Evolutionary conservation across 1,140 invertebrate species (phyloP).

Genomic region (Rhopalosiphum padi): DNA sequence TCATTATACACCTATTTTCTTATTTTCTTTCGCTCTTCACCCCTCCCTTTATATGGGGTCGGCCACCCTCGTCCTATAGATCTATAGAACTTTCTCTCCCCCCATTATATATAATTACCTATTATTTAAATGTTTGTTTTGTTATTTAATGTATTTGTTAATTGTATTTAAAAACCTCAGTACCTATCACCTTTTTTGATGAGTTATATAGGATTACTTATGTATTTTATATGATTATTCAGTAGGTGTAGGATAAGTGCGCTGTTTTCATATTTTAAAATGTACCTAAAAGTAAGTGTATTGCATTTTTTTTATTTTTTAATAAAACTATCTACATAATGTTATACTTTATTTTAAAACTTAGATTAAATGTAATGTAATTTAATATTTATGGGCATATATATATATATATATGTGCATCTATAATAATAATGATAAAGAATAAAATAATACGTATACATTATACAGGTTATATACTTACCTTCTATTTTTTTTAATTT

Average conservation of each 20-base stretch:
- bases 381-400: background rate
- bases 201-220: background rate
- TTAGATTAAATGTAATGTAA: background rate
- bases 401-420: no score
- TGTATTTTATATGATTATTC: background rate
- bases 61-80: background rate
- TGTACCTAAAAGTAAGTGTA: background rate
- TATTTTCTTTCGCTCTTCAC: background rate
- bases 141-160: conserved; percentile 34
- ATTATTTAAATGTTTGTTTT: conserved; percentile 31
- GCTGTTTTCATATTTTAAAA: background rate
- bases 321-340: background rate
- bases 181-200: background rate
- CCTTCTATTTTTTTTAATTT: background rate
- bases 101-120: background rate
- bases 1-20: background rate
- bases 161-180: background rate
- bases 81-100: background rate
- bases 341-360: background rate
- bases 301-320: background rate
- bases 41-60: background rate
- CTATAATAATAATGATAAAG: background rate
- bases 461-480: background rate
- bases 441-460: background rate
- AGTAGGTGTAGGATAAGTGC: background rate